Evolutionary conservation across 2,888 invertebrate species (phyloP).

Genomic region (Campaea margaritaria): DNA sequence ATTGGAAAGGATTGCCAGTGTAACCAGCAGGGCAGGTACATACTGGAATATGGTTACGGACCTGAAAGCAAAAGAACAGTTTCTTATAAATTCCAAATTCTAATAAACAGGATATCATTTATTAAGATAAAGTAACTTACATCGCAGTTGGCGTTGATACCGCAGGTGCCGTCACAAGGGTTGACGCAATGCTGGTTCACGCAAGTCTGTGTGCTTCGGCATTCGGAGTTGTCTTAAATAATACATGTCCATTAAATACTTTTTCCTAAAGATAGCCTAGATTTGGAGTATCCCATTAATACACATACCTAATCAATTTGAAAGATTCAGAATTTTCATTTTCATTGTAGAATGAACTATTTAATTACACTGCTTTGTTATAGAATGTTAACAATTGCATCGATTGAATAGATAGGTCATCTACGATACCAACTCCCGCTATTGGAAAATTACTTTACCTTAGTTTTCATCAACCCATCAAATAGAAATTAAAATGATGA

Average conservation of each 20-base stretch:
- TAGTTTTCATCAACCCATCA: not conserved
- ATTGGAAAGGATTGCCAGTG: constrained; percentile 90
- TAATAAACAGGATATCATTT: not conserved
- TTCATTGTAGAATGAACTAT: no score
- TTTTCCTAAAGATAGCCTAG: no score
- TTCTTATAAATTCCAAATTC: not conserved
- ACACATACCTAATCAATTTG: no score
- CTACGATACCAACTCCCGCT: no score
- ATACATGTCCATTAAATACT: not conserved
- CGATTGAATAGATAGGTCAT: no score
- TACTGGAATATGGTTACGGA: constrained; percentile 90
- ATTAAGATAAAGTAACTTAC: constrained; percentile 65
- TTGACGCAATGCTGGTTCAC: constrained; percentile 91
- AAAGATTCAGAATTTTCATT: no score
- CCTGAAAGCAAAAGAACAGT: constrained; percentile 57
- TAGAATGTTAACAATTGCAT: no score
- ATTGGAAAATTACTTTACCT: no score
- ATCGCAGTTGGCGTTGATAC: constrained; percentile 90
- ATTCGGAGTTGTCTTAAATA: constrained; percentile 89
- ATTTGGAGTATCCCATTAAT: no score
- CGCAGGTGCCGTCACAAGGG: constrained; percentile 91
- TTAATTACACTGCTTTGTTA: no score
- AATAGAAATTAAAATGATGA: not conserved
- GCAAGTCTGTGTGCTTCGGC: constrained; percentile 89
- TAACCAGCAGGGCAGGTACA: constrained; percentile 92